Evolutionary conservation across 2,113 vertebrate species (phyloP).

Genomic region (Enhydra lutris): DNA sequence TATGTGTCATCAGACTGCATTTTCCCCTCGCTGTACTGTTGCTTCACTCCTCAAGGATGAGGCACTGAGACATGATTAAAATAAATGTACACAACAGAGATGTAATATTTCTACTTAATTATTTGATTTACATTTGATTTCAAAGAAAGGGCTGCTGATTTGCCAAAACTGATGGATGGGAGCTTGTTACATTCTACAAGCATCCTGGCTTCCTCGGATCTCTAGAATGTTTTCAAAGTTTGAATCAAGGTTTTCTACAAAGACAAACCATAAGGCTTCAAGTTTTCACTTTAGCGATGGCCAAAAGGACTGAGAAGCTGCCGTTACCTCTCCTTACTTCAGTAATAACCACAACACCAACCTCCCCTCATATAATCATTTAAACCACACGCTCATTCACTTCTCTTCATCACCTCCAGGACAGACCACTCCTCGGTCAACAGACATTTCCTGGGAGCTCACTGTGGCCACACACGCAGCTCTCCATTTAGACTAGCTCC

Average conservation of each 20-base stretch:
- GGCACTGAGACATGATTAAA: slow-evolving; percentile 62
- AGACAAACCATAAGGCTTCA: background rate
- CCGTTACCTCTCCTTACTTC: background rate
- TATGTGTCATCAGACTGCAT: slow-evolving; percentile 50
- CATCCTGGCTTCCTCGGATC: background rate
- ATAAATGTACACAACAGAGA: background rate
- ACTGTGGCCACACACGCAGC: background rate
- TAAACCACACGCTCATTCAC: background rate
- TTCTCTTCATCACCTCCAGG: background rate
- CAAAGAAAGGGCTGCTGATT: background rate
- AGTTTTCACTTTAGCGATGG: background rate
- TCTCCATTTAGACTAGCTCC: background rate
- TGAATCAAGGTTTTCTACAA: background rate
- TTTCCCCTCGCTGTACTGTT: background rate
- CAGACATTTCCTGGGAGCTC: background rate
- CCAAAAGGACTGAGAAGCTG: background rate
- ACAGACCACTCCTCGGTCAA: background rate
- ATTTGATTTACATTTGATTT: slow-evolving; percentile 43
- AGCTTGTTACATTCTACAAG: background rate
- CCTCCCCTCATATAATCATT: background rate
- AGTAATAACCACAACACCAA: background rate
- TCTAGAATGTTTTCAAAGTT: background rate
- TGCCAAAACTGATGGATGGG: background rate
- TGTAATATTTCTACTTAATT: slow-evolving; percentile 20
- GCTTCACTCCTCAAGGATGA: slow-evolving; percentile 65